Base-by-base conservation (phyloP, 2,113 vertebrate species). In the Myiozetetes cayanensis region DNA sequence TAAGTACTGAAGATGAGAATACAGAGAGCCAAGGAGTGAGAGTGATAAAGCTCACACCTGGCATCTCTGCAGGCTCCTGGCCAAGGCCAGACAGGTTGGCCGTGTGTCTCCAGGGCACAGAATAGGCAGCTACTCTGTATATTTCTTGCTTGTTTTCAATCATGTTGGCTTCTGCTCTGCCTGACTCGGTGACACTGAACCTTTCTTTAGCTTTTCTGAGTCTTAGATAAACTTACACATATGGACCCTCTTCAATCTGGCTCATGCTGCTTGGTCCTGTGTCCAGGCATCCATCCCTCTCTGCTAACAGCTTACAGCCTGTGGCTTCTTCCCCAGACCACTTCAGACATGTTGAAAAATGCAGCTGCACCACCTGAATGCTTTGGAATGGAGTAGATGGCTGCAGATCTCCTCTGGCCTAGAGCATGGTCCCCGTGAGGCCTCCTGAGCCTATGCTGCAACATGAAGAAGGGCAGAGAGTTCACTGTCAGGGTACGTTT, bases 61-160 rank as follows among this genome's bases (percentile, higher is more conserved):
- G n/a, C 70, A 41, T 25, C 14, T 41, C 82, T 70, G 41, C 65
- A 53, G 87, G 70, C 62, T 79, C 35, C 53, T 30, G 14, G 81
- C 83, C 87, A 79, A 93, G 68, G 88, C 50, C 76, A 93, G 50
- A 11, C 41, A 27, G 53, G 50, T 30, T 86, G 72, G 43, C 65
- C 39, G 67, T 4, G 24, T 82, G 72, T 84, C 68, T 92, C 65
- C 80, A 84, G 89, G 56, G 86, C 72, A 90, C 63, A 43, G 83
- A 89, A 71, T 5, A 77, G 70, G 72, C 70, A 92, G 80, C 39
- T 84, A 67, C 80, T 88, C 70, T 84, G 63, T 94, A 88, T 90
- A 47, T 47, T 93, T 55, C 89, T 95, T 92, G 76, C 72, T 89
- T 90, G 68, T n/a, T 89, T 95, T 92, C 91, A 81, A 1, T 92